A percentile compares a stretch with the other conserved stretches of the same genome.
Conservation (phyloP, 1,140 invertebrate genomes). For the Galleria mellonella region DNA sequence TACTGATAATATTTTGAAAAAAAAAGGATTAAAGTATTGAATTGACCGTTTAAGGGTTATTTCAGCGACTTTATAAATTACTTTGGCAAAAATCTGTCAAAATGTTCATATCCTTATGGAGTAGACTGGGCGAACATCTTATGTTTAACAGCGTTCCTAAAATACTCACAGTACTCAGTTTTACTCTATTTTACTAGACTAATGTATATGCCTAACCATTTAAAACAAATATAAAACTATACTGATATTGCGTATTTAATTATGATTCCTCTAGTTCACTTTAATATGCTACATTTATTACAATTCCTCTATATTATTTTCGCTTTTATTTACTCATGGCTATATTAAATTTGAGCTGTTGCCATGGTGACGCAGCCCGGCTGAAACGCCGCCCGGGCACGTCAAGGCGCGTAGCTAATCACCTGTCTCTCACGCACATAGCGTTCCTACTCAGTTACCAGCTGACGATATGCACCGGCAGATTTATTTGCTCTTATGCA, state of each 20-base stretch:
- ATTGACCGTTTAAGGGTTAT: too few species aligned
- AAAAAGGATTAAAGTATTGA: too few species aligned
- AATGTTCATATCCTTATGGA: too few species aligned
- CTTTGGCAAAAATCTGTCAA: too few species aligned
- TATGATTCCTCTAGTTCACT: too few species aligned
- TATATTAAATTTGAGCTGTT: slow-evolving; percentile 47
- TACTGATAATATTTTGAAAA: too few species aligned
- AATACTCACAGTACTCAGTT: too few species aligned
- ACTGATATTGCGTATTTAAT: neutral
- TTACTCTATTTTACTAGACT: too few species aligned
- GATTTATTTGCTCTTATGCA: slow-evolving; percentile 41
- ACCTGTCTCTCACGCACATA: slow-evolving; percentile 49
- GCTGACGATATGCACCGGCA: slow-evolving; percentile 23
- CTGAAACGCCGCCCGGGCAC: slow-evolving; percentile 35
- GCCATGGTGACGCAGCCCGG: slow-evolving; percentile 48
- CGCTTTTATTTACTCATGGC: slow-evolving; percentile 33
- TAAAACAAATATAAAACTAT: neutral
- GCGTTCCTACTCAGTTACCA: slow-evolving; percentile 9
- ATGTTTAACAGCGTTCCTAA: too few species aligned
- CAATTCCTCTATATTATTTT: slow-evolving; percentile 22
- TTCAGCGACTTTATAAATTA: too few species aligned
- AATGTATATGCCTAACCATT: too few species aligned
- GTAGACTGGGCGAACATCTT: too few species aligned
- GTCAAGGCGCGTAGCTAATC: slow-evolving; percentile 36
- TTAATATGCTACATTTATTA: neutral